Conservation (phyloP, 2,113 vertebrate species). For the Ciconia stormi region DNA sequence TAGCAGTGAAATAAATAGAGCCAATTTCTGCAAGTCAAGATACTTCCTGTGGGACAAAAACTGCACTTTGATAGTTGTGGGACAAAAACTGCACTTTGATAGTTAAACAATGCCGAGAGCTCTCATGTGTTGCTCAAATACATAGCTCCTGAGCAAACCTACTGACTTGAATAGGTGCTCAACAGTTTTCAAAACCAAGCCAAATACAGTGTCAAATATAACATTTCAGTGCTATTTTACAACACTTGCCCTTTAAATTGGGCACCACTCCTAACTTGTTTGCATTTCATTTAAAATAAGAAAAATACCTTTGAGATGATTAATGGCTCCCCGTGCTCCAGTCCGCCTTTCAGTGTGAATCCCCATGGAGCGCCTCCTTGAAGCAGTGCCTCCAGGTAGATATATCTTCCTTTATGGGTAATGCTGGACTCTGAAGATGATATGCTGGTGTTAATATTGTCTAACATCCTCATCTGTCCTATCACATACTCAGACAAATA, state of each 20-base stretch:
- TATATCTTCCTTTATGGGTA: conserved; percentile 70
- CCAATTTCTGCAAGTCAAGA: neutral
- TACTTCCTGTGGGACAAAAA: neutral
- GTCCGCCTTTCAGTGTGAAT: conserved; percentile 91
- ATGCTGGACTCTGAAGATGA: neutral
- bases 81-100: neutral
- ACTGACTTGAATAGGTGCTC: neutral
- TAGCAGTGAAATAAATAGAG: neutral
- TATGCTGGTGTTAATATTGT: conserved; percentile 43
- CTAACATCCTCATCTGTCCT: conserved; percentile 55
- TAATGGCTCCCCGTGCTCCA: conserved; percentile 87
- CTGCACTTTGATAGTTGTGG: neutral
- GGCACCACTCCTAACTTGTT: neutral
- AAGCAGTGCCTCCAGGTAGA: conserved; percentile 86
- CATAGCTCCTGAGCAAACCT: neutral
- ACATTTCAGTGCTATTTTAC: neutral
- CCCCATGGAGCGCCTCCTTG: conserved; percentile 94
- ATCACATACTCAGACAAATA: neutral
- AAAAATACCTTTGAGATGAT: conserved; percentile 93
- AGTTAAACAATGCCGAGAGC: neutral
- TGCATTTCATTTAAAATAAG: neutral
- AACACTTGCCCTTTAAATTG: neutral
- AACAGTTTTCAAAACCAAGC: neutral
- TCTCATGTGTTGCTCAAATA: neutral
- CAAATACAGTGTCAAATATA: neutral